A percentile compares a stretch with the other conserved stretches of the same genome.
Evolutionary conservation across 2,888 invertebrate genomes (phyloP).

Genomic region (Tortrix viridana): DNA sequence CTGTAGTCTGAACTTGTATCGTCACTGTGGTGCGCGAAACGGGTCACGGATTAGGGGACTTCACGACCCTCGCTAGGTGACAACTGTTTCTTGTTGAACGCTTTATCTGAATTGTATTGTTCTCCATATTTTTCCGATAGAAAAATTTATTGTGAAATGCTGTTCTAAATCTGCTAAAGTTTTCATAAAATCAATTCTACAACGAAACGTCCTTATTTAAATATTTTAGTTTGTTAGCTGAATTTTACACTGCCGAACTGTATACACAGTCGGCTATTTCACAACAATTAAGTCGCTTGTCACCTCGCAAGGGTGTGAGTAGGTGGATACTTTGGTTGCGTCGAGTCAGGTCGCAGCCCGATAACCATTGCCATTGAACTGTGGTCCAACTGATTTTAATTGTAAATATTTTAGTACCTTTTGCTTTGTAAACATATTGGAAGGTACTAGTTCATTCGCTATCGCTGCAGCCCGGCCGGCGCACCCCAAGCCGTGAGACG

Average conservation of each 20-base stretch:
- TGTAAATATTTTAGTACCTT: neutral
- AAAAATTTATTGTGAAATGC: too few relatives aligned
- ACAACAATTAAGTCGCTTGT: constrained; percentile 13
- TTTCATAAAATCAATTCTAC: too few relatives aligned
- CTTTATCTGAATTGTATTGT: neutral
- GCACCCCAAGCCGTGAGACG: constrained; percentile 36
- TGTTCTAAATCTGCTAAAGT: too few relatives aligned
- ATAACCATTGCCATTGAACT: neutral
- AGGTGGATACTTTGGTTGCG: constrained; percentile 4
- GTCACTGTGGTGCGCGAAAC: constrained; percentile 14
- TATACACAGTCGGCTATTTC: neutral
- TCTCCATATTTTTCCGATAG: neutral
- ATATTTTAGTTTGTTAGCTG: too few relatives aligned
- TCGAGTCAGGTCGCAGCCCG: constrained; percentile 6
- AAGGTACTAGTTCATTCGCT: constrained; percentile 4
- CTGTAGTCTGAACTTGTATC: constrained; percentile 24
- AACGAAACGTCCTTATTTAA: too few relatives aligned
- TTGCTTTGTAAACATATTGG: constrained; percentile 2
- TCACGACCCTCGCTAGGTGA: constrained; percentile 11
- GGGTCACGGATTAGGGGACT: constrained; percentile 12
- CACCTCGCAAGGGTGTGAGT: constrained; percentile 13
- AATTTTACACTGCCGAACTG: neutral
- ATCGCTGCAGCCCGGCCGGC: constrained; percentile 6
- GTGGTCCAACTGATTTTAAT: neutral
- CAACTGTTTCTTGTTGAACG: constrained; percentile 12